phyloP scores from a whole-genome alignment of 2,797 vertebrate genomes.

The Bucorvus abyssinicus region DNA sequence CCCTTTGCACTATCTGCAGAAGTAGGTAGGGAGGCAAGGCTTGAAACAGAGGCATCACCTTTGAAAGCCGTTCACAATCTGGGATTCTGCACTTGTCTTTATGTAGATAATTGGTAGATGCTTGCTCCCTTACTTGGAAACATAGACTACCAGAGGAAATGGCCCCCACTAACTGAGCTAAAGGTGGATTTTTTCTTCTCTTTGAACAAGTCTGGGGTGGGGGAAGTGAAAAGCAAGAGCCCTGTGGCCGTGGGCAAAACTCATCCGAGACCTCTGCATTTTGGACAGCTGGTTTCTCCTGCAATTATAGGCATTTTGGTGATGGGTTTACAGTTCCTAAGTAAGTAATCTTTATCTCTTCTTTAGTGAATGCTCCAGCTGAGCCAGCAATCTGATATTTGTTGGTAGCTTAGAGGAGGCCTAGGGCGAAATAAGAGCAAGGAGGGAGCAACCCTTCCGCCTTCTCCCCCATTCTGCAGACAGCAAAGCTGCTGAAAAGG shows the following conservation, averaged over 20 bases:
- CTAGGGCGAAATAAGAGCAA: not conserved
- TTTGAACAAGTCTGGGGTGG: not conserved
- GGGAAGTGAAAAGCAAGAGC: not conserved
- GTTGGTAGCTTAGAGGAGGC: not conserved
- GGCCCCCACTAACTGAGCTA: not conserved
- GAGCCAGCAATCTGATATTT: conserved; percentile 22
- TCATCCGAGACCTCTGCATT: not conserved
- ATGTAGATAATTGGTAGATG: not conserved
- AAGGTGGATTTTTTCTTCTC: not conserved
- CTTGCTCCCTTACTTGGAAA: not conserved
- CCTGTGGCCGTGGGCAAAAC: not conserved
- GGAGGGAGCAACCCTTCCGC: not conserved
- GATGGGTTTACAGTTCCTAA: conserved; percentile 38
- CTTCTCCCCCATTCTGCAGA: not conserved
- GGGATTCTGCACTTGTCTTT: conserved; percentile 2
- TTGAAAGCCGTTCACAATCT: not conserved
- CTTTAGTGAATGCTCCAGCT: conserved; percentile 41
- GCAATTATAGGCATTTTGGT: conserved; percentile 52
- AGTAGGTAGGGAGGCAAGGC: not conserved
- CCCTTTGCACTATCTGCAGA: not conserved
- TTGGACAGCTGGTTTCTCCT: conserved; percentile 49
- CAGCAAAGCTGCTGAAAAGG: not conserved
- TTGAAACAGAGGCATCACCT: not conserved
- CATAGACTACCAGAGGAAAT: not conserved
- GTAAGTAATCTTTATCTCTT: conserved; percentile 49